Base-by-base conservation (phyloP, 1,140 invertebrate species). In the Ceratoteleas bidentatus region DNA sequence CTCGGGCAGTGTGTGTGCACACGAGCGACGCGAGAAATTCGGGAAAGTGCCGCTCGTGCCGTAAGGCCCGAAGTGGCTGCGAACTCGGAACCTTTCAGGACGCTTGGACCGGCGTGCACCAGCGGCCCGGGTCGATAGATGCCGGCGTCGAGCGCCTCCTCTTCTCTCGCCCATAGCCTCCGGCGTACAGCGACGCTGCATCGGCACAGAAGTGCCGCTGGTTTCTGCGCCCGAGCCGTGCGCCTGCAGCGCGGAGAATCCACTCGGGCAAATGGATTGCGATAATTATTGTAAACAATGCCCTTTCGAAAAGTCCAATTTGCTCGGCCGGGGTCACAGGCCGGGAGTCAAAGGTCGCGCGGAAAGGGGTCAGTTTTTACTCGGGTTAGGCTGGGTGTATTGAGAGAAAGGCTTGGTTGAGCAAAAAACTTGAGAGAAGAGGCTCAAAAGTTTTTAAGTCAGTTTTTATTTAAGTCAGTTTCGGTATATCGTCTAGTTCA, bases 61-160 rank as follows among this genome's bases (percentile, higher is more conserved):
- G 32, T n/a, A n/a, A 38, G 58, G 58, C 34, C 58, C 70, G 50
- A 74, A 74, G 60, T 74, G 32, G 57, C 69, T 56, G 49, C 47
- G 32, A 73, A 70, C 43, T 70, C 49, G 70, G 60, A 74, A 65
- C 60, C 70, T 49, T 74, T 74, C 60, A 74, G 70, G 53, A 65
- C 45, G 57, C n/a, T 62, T 60, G 61, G 72, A 66, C 72, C 69
- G 49, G 58, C 56, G 60, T 65, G 54, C 54, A 75, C 54, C 61
- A 58, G 61, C 61, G 61, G 54, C 61, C 53, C 47, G 72, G 72
- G 72, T 60, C 72, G 72, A 75, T 75, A 65, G 53, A 75, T 52
- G 54, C 52, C 72, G 54, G 72, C 60, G 70, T 64, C 52, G 60
- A 74, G 33, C 60, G 66, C 68, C 58, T 53, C 43, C 66, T 40